Evolutionary conservation across 2,113 vertebrate species (phyloP), one percentile per base, ranked within the genome.

Genomic region (Carettochelys insculpta): DNA sequence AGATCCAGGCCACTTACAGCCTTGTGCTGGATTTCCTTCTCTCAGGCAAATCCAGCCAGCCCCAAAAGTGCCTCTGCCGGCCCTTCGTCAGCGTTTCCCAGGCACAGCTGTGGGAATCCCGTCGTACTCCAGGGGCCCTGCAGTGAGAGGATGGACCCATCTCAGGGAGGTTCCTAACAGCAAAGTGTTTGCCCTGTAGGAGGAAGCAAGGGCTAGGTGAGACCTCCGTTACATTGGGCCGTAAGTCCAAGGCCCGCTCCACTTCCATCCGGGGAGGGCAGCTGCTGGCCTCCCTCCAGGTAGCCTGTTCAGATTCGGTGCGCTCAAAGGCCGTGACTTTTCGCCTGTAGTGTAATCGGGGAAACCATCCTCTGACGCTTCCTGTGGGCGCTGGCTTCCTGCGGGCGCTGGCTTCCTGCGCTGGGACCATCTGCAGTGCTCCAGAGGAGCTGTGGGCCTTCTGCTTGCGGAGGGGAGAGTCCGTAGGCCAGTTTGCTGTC

Each of bases 391-490:
- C 88, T 80, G 50, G 65, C 88, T 45, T 90, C 93, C 91, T 86
- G 92, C 86, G 68, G 14, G 68, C n/a, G n/a, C n/a, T n/a, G n/a
- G n/a, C n/a, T n/a, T n/a, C n/a, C n/a, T n/a, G n/a, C n/a, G n/a
- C n/a, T n/a, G n/a, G n/a, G n/a, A 95, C 91, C 80, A 83, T 91
- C 92, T 93, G 82, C 13, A 82, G 65, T 85, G 78, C 4, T 45
- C 50, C 8, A 4, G 17, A 56, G 20, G 38, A 2, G 0, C 9
- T 0, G 1, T 5, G 31, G 45, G 31, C 11, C 71, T 56, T 3
- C 0, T 6, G 34, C 25, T 50, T 0, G 13, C 1, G 0, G 76
- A 84, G 82, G 93, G 25, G 25, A n/a, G 43, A 45, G n/a, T 45
- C 56, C 19, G 5, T 19, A 4, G 24, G 16, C 34, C n/a, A 4